Evolutionary conservation across 2,113 vertebrate species (phyloP).

Genomic region (Cavia porcellus): DNA sequence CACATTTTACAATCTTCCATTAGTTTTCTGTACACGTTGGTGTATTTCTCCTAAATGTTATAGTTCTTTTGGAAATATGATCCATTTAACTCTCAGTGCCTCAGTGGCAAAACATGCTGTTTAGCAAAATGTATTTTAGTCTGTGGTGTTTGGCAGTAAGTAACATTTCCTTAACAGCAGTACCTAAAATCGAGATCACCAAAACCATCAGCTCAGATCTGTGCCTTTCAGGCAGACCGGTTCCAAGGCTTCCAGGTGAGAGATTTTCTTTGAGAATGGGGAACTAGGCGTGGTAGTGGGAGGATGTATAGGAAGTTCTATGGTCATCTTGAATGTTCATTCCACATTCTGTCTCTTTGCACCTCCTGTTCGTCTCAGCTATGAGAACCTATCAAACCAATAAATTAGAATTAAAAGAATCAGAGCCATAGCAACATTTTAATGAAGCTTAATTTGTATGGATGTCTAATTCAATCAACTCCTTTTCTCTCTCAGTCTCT

Average conservation of each 20-base stretch:
- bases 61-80: constrained; percentile 38
- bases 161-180: background rate
- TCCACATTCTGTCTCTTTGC: background rate
- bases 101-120: background rate
- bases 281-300: too few species aligned
- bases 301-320: background rate
- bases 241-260: background rate
- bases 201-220: too few species aligned
- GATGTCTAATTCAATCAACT: background rate
- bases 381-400: background rate
- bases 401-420: constrained; percentile 1
- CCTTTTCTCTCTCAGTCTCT: background rate
- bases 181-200: background rate
- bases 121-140: background rate
- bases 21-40: constrained; percentile 42
- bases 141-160: background rate
- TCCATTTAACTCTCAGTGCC: constrained; percentile 14
- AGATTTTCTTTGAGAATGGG: background rate
- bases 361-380: background rate
- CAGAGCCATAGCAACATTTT: constrained; percentile 41
- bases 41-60: constrained; percentile 11
- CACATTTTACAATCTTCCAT: background rate
- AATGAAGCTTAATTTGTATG: constrained; percentile 8
- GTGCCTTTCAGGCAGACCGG: background rate
- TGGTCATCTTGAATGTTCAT: background rate